Evolutionary conservation across 2,113 vertebrate genomes (phyloP).

Genomic region (Eulemur macaco): DNA sequence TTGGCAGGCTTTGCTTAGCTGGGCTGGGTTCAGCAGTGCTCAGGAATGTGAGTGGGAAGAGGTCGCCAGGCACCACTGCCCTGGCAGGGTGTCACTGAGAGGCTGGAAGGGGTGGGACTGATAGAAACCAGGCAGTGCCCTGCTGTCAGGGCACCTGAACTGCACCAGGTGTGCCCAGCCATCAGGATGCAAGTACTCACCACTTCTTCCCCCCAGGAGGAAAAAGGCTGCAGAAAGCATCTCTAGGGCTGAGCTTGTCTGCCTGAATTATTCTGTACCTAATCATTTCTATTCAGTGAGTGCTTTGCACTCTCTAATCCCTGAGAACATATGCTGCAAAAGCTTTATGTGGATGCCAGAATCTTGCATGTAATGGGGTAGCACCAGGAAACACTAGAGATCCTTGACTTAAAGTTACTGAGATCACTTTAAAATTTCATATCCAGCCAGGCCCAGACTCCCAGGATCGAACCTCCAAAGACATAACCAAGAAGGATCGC

Average conservation of each 20-base stretch:
- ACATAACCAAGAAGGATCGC: background rate
- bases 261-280: background rate
- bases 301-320: background rate
- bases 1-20: slow-evolving; percentile 45
- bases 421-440: background rate
- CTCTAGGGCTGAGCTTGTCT: background rate
- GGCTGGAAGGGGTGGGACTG: background rate
- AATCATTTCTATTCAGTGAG: background rate
- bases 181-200: background rate
- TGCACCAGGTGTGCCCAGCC: background rate
- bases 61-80: background rate
- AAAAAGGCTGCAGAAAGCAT: background rate
- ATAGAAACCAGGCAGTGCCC: background rate
- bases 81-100: slow-evolving; percentile 7
- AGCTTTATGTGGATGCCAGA: background rate
- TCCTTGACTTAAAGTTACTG: background rate
- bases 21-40: slow-evolving; percentile 28
- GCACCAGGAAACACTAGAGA: background rate
- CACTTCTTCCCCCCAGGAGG: background rate
- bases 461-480: background rate
- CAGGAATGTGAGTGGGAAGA: slow-evolving; percentile 59
- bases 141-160: background rate
- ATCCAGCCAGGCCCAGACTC: background rate
- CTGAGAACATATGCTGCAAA: background rate
- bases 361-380: background rate